Conservation (phyloP, 2,888 invertebrate genomes). For the Alitta virens region DNA sequence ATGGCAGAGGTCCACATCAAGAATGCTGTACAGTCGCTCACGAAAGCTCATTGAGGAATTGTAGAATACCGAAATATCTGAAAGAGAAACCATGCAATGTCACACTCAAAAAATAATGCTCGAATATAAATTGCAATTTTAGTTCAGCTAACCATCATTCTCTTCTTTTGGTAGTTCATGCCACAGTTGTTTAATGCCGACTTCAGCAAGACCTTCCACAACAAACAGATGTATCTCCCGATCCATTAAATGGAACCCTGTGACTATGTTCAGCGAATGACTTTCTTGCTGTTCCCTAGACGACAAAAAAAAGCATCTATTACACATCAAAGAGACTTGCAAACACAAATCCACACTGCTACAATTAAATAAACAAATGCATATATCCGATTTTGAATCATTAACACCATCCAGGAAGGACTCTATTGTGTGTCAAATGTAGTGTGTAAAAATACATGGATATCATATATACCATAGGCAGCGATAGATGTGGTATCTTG, state of each 20-base stretch:
- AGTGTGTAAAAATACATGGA: too few species aligned
- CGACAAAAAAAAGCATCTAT: too few species aligned
- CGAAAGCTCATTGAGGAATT: constrained; percentile 52
- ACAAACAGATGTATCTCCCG: constrained; percentile 50
- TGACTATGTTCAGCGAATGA: constrained; percentile 48
- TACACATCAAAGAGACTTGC: too few species aligned
- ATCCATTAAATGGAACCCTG: constrained; percentile 55
- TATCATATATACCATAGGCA: too few species aligned
- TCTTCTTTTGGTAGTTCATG: constrained; percentile 43
- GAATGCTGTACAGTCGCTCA: constrained; percentile 48
- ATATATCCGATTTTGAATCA: too few species aligned
- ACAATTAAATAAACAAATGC: too few species aligned
- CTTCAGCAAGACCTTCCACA: constrained; percentile 49
- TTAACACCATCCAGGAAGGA: too few species aligned
- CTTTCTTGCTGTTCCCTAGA: constrained; percentile 51
- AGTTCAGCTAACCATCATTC: constrained; percentile 34
- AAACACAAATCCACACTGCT: too few species aligned
- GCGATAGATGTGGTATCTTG: too few species aligned
- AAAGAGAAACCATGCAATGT: constrained; percentile 13
- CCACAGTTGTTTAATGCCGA: constrained; percentile 45
- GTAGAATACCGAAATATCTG: constrained; percentile 51
- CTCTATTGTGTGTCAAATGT: too few species aligned
- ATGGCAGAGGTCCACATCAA: constrained; percentile 53
- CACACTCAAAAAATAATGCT: too few species aligned
- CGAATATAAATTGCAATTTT: too few species aligned